These are phyloP conservation scores for Meloidogyne floridensis DNA, from an alignment of 1,140 invertebrate genomes.

Conservation along the genomic window DNA sequence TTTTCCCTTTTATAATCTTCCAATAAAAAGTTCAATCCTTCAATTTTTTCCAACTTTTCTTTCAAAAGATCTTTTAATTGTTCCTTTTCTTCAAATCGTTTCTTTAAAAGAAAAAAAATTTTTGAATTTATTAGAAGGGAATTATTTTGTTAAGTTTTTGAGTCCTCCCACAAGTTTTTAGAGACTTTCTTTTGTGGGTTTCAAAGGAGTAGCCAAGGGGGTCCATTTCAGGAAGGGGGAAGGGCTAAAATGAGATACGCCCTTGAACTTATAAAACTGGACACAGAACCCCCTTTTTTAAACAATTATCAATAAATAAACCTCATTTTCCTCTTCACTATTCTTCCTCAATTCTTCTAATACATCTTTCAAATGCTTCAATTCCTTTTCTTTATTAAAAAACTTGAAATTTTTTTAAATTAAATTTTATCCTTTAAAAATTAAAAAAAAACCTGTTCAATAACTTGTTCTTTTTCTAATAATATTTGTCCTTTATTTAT, in stretches of 20 bases:
- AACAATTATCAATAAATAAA: background rate
- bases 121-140: background rate
- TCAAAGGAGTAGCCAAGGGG: too few species aligned
- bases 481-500: background rate
- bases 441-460: background rate
- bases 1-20: too few species aligned
- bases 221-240: too few species aligned
- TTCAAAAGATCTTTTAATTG: constrained; percentile 1
- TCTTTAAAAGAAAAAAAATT: background rate
- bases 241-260: too few species aligned
- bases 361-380: background rate
- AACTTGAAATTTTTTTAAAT: background rate
- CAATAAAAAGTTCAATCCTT: background rate
- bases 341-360: background rate
- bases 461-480: background rate
- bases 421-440: background rate
- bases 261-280: too few species aligned
- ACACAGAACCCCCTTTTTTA: background rate
- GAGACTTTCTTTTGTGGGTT: too few species aligned
- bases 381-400: background rate
- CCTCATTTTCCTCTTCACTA: background rate
- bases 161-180: too few species aligned
- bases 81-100: background rate
- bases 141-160: too few species aligned
- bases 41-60: background rate